Evolutionary conservation across 2,797 vertebrate genomes (phyloP), one percentile per base, ranked within the genome.

Genomic region (Malacoctenus gilli): DNA sequence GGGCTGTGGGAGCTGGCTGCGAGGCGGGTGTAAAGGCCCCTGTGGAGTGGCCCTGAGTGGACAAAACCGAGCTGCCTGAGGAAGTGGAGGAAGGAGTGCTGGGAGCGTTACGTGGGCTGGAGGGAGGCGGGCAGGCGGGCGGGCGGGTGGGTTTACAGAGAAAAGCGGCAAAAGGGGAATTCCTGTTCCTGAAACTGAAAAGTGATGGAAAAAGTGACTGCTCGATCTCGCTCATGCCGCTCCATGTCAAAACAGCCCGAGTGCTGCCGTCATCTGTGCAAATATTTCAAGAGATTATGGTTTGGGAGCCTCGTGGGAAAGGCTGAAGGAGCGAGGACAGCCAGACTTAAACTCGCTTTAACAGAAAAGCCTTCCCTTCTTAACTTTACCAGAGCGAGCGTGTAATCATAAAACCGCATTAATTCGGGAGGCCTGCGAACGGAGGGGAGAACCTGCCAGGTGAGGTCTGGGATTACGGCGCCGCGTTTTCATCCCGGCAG

Each of bases 251-350:
- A 84, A 82, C 85, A 85, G 79, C 74, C 59, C 59, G 14, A 76
- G 68, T 21, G 37, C 79, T 77, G 84, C 80, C 72, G 78, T 88
- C 83, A 82, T 85, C 83, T 73, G 74, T 82, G 80, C 84, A 85
- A 87, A 89, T 89, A 88, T 88, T 88, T 85, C 68, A 53, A 70
- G 78, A 85, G 84, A 90, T 89, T 89, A 87, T 68, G 64, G 74
- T 65, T 59, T 1, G 16, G 66, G 85, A 87, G 82, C 88, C 76
- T 84, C 82, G 84, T 89, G 85, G 86, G 89, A 89, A 90, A 83
- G 78, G 65, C 72, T 59, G 76, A 76, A 83, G 72, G 74, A 47
- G 73, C 10, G 51, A 83, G 74, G 72, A 81, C 80, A 55, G 51
- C 58, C 19, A 1, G 60, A 64, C 69, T 80, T 64, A 60, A 53